These are phyloP conservation scores for Cydia pomonella DNA, from an alignment of 1,140 invertebrate species.

Conservation along the genomic window DNA sequence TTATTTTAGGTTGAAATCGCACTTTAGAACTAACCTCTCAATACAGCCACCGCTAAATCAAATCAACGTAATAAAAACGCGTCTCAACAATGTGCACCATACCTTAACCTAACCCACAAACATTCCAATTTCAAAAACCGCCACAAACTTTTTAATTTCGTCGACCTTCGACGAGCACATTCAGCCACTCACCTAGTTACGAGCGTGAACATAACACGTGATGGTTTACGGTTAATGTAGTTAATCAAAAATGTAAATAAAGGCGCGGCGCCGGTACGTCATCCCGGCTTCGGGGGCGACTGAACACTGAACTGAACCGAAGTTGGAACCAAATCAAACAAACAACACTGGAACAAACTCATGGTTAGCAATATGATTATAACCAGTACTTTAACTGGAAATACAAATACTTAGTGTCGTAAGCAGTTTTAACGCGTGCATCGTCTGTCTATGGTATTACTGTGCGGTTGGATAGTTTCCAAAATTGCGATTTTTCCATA, in stretches of 20 bases:
- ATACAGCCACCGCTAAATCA: not conserved
- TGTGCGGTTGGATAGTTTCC: too few relatives aligned
- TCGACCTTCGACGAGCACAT: not conserved
- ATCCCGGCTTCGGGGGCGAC: not conserved
- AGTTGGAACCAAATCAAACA: not conserved
- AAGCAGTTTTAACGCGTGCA: too few relatives aligned
- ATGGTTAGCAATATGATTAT: not conserved
- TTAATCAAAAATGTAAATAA: conserved; percentile 30
- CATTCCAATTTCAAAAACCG: conserved; percentile 6
- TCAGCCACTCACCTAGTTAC: conserved; percentile 24
- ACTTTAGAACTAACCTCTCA: not conserved
- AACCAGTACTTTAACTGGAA: not conserved
- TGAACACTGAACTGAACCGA: conserved; percentile 5
- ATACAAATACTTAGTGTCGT: not conserved
- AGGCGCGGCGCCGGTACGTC: conserved; percentile 5
- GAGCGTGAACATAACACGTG: conserved; percentile 15
- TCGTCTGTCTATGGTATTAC: too few relatives aligned
- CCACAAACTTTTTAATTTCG: not conserved
- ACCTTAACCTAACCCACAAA: not conserved
- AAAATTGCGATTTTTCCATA: too few relatives aligned
- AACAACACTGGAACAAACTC: too few relatives aligned
- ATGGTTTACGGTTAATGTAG: not conserved
- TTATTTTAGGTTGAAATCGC: too few relatives aligned
- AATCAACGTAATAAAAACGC: not conserved
- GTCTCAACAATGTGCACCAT: not conserved